Evolutionary conservation across 2,113 vertebrate genomes (phyloP).

Genomic region (Butorides virescens): DNA sequence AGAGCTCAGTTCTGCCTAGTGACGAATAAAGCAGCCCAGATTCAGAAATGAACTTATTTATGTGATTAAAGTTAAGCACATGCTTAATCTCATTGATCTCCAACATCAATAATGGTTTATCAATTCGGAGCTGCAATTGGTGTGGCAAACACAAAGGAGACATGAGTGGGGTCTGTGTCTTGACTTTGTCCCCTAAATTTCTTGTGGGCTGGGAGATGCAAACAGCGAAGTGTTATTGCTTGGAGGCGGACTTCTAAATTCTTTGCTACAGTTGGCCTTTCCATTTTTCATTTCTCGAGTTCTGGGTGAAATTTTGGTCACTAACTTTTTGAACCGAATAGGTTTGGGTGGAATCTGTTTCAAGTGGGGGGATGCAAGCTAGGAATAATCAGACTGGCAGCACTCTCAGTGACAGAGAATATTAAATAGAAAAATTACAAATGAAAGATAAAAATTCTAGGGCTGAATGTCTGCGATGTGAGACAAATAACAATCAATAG

Average conservation of each 20-base stretch:
- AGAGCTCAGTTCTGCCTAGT: not conserved
- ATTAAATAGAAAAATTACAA: conserved; percentile 16
- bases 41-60: conserved; percentile 47
- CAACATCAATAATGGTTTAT: conserved; percentile 39
- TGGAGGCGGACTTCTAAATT: not conserved
- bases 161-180: not conserved
- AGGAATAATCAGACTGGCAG: not conserved
- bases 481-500: conserved; percentile 41
- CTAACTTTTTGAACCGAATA: not conserved
- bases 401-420: not conserved
- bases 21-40: conserved; percentile 8
- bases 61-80: conserved; percentile 55
- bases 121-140: conserved; percentile 8
- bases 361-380: not conserved
- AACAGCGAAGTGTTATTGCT: not conserved
- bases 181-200: not conserved
- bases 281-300: not conserved
- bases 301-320: not conserved
- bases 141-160: not conserved
- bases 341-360: not conserved
- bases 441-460: conserved; percentile 14
- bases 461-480: not conserved
- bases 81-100: conserved; percentile 57
- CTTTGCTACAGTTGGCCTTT: not conserved
- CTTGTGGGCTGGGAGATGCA: not conserved